Conservation (phyloP, 2,888 invertebrate genomes). For the Dryococelus australis region DNA sequence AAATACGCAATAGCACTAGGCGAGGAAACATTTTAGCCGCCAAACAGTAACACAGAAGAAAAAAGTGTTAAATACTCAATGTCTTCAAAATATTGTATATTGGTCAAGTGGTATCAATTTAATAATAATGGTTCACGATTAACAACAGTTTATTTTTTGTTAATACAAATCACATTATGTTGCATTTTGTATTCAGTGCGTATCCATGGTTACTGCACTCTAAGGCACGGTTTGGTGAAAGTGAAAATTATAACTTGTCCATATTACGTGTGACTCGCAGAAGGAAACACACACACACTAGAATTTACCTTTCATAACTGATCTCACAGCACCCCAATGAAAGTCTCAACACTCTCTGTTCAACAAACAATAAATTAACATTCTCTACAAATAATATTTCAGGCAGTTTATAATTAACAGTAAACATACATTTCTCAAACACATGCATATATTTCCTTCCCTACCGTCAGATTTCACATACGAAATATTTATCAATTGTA, state of each 20-base stretch:
- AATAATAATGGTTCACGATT: not conserved
- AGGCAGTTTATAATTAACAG: not conserved
- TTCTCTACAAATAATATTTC: not conserved
- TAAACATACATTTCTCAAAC: not conserved
- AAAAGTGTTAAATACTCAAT: too few species aligned
- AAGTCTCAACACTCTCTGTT: not conserved
- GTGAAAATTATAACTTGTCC: not conserved
- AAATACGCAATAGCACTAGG: too few species aligned
- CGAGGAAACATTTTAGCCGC: too few species aligned
- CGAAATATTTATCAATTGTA: not conserved
- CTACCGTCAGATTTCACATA: not conserved
- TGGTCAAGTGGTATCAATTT: not conserved
- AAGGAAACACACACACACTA: not conserved
- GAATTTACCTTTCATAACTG: too few species aligned
- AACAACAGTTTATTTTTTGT: slow-evolving; percentile 1
- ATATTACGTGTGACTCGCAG: not conserved
- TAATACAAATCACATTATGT: not conserved
- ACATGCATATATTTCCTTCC: slow-evolving; percentile 13
- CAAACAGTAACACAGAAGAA: too few species aligned
- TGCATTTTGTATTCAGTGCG: not conserved
- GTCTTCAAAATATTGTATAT: too few species aligned
- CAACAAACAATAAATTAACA: slow-evolving; percentile 7
- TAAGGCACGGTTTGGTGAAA: not conserved
- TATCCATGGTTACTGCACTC: not conserved
- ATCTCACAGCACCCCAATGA: too few species aligned